These are phyloP conservation scores for Oryzias javanicus DNA, from an alignment of 2,113 vertebrate species.

Conservation along the genomic window DNA sequence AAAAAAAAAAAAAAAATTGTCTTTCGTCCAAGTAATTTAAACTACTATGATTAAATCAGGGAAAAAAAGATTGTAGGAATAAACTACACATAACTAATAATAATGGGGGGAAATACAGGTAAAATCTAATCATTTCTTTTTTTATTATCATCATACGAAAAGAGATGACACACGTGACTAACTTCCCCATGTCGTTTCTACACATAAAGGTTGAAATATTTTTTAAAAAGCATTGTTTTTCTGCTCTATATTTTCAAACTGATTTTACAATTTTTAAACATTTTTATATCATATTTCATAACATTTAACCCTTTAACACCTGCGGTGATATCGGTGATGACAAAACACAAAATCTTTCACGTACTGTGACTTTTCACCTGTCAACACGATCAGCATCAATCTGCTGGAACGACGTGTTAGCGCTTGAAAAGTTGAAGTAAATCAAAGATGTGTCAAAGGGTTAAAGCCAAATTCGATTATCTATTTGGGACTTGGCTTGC, in stretches of 20 bases:
- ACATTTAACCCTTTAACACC: too few species aligned
- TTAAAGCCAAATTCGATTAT: not conserved
- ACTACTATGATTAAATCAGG: not conserved
- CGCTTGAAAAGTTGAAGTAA: too few species aligned
- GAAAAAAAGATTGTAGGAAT: not conserved
- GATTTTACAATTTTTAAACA: not conserved
- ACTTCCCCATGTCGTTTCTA: too few species aligned
- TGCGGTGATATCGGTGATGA: too few species aligned
- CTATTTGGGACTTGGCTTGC: constrained; percentile 12
- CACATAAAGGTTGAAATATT: not conserved
- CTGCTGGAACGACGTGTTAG: too few species aligned
- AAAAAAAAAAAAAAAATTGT: not conserved
- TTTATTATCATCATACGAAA: too few species aligned
- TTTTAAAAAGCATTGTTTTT: not conserved
- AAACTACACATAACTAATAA: not conserved
- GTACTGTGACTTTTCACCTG: too few species aligned
- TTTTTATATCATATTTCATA: not conserved
- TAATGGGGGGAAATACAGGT: not conserved
- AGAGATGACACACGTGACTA: too few species aligned
- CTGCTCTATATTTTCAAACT: not conserved
- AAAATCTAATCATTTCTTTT: not conserved
- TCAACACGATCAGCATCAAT: too few species aligned
- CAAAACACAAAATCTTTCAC: too few species aligned
- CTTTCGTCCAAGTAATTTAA: constrained; percentile 7
- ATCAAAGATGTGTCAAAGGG: too few species aligned